A percentile compares a stretch with the other conserved stretches of the same genome.
Conservation (phyloP, 2,113 vertebrate genomes). For the Gyps fulvus region DNA sequence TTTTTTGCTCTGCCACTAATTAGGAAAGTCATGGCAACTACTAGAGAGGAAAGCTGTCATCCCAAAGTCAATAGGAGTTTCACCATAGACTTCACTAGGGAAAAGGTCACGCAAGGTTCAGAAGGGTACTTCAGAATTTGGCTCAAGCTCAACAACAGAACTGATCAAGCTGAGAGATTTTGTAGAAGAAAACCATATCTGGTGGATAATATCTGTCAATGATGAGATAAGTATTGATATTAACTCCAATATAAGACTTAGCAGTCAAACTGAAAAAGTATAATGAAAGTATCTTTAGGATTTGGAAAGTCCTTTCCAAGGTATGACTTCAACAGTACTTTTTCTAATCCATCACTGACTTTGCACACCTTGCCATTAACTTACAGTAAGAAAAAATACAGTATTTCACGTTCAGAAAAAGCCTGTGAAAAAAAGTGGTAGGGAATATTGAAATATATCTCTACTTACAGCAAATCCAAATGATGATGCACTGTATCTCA, state of each 20-base stretch:
- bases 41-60: neutral
- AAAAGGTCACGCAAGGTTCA: neutral
- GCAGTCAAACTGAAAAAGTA: neutral
- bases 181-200: neutral
- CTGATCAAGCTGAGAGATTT: neutral
- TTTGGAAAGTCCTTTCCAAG: neutral
- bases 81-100: neutral
- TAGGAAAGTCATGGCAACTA: neutral
- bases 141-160: neutral
- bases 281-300: neutral
- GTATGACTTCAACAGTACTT: neutral
- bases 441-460: neutral
- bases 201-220: neutral
- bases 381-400: neutral
- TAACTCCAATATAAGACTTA: neutral
- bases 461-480: slow-evolving; percentile 99
- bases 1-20: neutral
- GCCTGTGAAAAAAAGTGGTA: neutral
- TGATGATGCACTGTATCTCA: slow-evolving; percentile 96
- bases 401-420: neutral
- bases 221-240: neutral
- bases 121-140: neutral
- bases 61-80: neutral
- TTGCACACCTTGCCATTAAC: neutral
- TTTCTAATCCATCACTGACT: neutral